These are phyloP conservation scores for Volucella zonaria DNA, from an alignment of 2,888 invertebrate genomes.

Conservation along the genomic window DNA sequence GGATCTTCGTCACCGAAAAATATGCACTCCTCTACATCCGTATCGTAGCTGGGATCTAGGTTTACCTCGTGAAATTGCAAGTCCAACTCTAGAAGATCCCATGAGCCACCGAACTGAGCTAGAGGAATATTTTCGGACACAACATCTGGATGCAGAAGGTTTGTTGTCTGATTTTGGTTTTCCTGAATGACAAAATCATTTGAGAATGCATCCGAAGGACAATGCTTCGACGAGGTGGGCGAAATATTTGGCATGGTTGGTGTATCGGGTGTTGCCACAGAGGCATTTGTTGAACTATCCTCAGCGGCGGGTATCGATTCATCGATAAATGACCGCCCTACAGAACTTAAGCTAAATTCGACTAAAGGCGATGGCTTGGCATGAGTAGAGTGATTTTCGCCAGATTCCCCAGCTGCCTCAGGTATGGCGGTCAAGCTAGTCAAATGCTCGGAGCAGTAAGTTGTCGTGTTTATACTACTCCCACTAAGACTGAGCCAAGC, in stretches of 20 bases:
- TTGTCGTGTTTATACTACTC: slow-evolving; percentile 79
- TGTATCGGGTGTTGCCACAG: slow-evolving; percentile 86
- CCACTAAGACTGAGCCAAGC: slow-evolving; percentile 79
- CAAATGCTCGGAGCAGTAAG: slow-evolving; percentile 77
- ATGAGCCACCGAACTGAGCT: slow-evolving; percentile 84
- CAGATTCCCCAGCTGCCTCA: slow-evolving; percentile 77
- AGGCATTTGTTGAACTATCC: slow-evolving; percentile 75
- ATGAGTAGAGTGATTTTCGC: slow-evolving; percentile 34
- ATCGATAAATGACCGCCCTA: slow-evolving; percentile 82
- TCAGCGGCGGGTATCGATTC: slow-evolving; percentile 76
- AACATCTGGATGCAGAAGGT: slow-evolving; percentile 29
- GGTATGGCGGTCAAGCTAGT: slow-evolving; percentile 81
- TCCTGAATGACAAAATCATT: slow-evolving; percentile 84
- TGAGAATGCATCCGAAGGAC: slow-evolving; percentile 85
- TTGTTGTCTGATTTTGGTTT: slow-evolving; percentile 77
- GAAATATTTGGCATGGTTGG: slow-evolving; percentile 87
- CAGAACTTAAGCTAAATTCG: slow-evolving; percentile 82
- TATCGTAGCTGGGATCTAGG: slow-evolving; percentile 86
- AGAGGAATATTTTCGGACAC: slow-evolving; percentile 76
- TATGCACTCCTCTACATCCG: slow-evolving; percentile 86
- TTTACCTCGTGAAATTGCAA: slow-evolving; percentile 86
- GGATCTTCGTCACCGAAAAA: slow-evolving; percentile 85
- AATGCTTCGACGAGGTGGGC: slow-evolving; percentile 81
- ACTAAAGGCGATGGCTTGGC: slow-evolving; percentile 77
- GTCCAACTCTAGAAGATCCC: slow-evolving; percentile 86